Base-by-base conservation (phyloP, 1,140 invertebrate species). In the Drosophila micromelanica region DNA sequence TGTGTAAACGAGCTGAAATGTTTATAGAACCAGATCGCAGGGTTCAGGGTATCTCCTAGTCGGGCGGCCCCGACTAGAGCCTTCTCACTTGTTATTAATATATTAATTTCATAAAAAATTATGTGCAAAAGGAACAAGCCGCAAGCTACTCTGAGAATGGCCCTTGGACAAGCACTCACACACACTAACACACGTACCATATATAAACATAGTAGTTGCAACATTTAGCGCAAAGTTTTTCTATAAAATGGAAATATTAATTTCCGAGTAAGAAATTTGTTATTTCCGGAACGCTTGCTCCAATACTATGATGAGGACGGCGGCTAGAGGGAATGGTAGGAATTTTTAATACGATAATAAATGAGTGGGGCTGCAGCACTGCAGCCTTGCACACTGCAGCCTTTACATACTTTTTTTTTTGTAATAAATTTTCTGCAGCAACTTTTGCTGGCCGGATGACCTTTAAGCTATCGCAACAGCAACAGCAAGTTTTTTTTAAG, bases 301-400 rank as follows among this genome's bases (percentile, higher is more conserved):
- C 64, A 73, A 84, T 79, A 67, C 38, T 54, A 61, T 42, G 49
- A 27, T 42, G 57, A 46, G 48, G 57, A n/a, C 35, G 32, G 5
- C 6, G 23, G 15, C 30, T 56, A 23, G 51, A 30, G 51, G 15
- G 59, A 60, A 49, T 40, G 56, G 48, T 45, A 70, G 57, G 64
- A 79, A 89, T 84, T 84, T 84, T 89, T 87, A 89, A 89, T 89
- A 77, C 79, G 79, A 84, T 87, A 87, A 87, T 84, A 87, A 89
- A 82, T 84, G 76, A 78, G 12, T 67, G 52, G 55, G 15, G 55
- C 30, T 20, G 17, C 52, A 30, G 42, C 52, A 11, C 15, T 55
- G 72, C 56, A 74, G 37, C 57, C 61, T n/a, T n/a, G n/a, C n/a
- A n/a, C n/a, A n/a, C n/a, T n/a, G n/a, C n/a, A n/a, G n/a, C n/a